Base-by-base conservation (phyloP, 92 coral and sea anemone species). In the Phenganax marumi region DNA sequence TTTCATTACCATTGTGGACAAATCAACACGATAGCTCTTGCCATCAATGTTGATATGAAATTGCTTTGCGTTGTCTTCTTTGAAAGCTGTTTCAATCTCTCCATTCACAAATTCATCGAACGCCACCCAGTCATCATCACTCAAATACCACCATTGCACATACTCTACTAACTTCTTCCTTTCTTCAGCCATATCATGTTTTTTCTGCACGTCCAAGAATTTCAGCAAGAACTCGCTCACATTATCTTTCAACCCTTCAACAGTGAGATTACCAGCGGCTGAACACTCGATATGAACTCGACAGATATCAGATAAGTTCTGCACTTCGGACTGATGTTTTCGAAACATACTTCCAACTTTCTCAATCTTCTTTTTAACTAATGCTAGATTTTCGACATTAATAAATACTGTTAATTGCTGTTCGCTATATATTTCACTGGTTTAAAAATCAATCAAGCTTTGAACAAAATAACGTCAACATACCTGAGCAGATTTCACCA, bases 71-170 rank as follows among this genome's bases (percentile, higher is more conserved):
- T 73, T 62, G 3, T 82, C 62, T 12, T 90, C 90, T 68, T 73
- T 81, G 47, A 88, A 80, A 10, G 97, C 97, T 72, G 86, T 79
- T 85, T 93, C 97, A 63, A 91, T 70, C 78, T 65, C 81, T 1
- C 90, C 89, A 53, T 91, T 93, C 49, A 76, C 19, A 26, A 64
- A 87, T 81, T 89, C 69, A 49, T 52, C 89, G 71, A 89, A 93
- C 19, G 64, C 49, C 51, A 47, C 76, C 52, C 75, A 52, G 11
- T 19, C 17, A 7, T 19, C 53, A 52, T 7, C 73, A 23, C 10
- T n/a, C 11, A 77, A 56, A 39, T 77, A 58, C 16, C 49, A 57
- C 81, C 70, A 77, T 23, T 77, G 70, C 14, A 77, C 70, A 58
- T 57, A 54, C 54, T 61, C 24, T 0, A 8, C 6, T 10, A 33